phyloP scores from a whole-genome alignment of 1,140 invertebrate species.

The Pseudachorutes palmiensis region DNA sequence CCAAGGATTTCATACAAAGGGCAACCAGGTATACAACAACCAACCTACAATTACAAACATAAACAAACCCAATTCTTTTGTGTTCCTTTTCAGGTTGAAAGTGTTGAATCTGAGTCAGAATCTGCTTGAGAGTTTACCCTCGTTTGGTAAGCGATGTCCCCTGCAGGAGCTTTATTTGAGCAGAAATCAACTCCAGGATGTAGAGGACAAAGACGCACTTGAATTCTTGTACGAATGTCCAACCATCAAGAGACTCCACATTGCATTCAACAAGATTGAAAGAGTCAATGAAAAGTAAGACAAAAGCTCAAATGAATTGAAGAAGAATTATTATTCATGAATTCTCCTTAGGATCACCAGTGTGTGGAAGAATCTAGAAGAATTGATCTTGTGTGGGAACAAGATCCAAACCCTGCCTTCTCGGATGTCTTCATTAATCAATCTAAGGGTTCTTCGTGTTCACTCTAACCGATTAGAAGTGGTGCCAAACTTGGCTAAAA shows the following conservation, averaged over 20 bases:
- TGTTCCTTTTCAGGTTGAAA: conserved; percentile 29
- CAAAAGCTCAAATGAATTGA: conserved; percentile 7
- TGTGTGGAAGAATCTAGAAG: conserved; percentile 68
- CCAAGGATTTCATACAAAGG: conserved; percentile 37
- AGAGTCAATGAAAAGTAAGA: conserved; percentile 35
- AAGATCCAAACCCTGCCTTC: conserved; percentile 65
- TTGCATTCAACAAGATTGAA: conserved; percentile 38
- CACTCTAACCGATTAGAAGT: conserved; percentile 69
- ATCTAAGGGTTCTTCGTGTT: conserved; percentile 64
- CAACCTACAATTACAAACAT: background rate
- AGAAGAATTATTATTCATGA: background rate
- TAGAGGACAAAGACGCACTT: conserved; percentile 32
- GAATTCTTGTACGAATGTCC: conserved; percentile 34
- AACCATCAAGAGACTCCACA: conserved; percentile 30
- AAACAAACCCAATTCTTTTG: background rate
- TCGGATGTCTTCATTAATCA: conserved; percentile 59
- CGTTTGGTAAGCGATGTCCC: conserved; percentile 32
- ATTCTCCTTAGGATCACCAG: conserved; percentile 60
- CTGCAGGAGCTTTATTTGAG: conserved; percentile 35
- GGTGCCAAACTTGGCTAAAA: conserved; percentile 64
- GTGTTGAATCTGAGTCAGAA: conserved; percentile 38
- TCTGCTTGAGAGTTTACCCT: conserved; percentile 34
- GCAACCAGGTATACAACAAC: conserved; percentile 29
- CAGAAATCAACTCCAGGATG: conserved; percentile 35
- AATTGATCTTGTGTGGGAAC: conserved; percentile 73